Evolutionary conservation across 2,888 invertebrate genomes (phyloP).

Genomic region (Papilio elwesi): DNA sequence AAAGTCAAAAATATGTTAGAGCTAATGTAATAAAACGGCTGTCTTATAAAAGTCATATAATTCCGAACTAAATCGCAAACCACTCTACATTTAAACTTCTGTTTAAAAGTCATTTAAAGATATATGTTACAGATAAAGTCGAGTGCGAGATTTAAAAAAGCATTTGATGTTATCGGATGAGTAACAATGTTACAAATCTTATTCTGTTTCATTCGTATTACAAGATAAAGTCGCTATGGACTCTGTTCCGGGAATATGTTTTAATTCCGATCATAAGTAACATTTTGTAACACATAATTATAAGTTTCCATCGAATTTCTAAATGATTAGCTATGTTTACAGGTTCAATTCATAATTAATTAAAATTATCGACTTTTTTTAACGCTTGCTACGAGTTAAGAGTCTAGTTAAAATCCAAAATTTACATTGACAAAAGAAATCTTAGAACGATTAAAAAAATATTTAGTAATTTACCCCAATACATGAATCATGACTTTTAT

Average conservation of each 20-base stretch:
- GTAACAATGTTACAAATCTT: constrained; percentile 23
- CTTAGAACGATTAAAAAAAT: too few relatives aligned
- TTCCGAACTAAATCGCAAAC: constrained; percentile 24
- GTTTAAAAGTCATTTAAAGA: constrained; percentile 17
- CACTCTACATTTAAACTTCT: constrained; percentile 29
- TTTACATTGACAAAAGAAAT: too few relatives aligned
- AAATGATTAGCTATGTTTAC: too few relatives aligned
- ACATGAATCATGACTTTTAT: too few relatives aligned
- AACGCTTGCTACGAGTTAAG: too few relatives aligned
- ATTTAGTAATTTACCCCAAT: too few relatives aligned
- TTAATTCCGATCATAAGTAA: neutral
- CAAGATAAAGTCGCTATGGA: constrained; percentile 7
- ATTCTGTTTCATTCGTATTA: constrained; percentile 11
- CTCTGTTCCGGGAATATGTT: constrained; percentile 6
- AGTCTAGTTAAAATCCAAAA: too few relatives aligned
- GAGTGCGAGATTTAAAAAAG: constrained; percentile 16
- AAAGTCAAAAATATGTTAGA: too few relatives aligned
- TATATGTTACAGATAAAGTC: constrained; percentile 21
- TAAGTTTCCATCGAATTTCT: too few relatives aligned
- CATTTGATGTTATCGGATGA: constrained; percentile 33
- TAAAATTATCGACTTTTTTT: too few relatives aligned
- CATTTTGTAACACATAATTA: neutral
- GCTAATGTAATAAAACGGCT: neutral
- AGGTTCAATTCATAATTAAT: too few relatives aligned
- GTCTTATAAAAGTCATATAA: neutral